Conservation (phyloP, 2,113 vertebrate genomes). For the Ancistrus triradiatus region DNA sequence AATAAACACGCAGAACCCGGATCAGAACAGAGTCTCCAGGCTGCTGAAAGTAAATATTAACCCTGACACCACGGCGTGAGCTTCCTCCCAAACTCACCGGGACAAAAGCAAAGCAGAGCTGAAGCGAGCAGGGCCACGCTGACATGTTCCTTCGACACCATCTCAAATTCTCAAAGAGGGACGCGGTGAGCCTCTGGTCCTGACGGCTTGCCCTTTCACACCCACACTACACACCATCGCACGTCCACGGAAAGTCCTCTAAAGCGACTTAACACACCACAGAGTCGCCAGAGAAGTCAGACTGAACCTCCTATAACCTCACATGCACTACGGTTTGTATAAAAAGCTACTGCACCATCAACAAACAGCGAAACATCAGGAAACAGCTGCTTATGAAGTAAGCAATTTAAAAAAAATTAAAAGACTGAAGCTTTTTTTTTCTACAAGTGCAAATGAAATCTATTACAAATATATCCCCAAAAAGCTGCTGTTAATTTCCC, state of each 20-base stretch:
- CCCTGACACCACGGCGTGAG: conserved; percentile 76
- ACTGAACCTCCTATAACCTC: conserved; percentile 22
- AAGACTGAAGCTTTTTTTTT: too few relatives aligned
- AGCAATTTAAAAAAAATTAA: too few relatives aligned
- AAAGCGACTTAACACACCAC: conserved; percentile 28
- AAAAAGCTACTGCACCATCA: not conserved
- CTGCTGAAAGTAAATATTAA: conserved; percentile 77
- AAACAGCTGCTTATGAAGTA: too few relatives aligned
- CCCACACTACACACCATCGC: conserved; percentile 49
- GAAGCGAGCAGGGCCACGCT: conserved; percentile 47
- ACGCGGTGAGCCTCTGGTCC: conserved; percentile 37
- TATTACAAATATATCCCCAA: too few relatives aligned
- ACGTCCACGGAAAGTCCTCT: conserved; percentile 24
- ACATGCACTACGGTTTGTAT: too few relatives aligned
- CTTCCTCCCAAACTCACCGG: conserved; percentile 62
- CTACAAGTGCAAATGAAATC: too few relatives aligned
- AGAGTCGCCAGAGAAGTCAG: not conserved
- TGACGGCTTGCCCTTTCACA: conserved; percentile 26
- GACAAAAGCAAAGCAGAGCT: conserved; percentile 46
- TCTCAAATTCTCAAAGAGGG: conserved; percentile 49
- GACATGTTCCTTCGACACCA: conserved; percentile 69
- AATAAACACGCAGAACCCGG: conserved; percentile 28
- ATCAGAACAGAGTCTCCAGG: conserved; percentile 43
- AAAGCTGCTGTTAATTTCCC: too few relatives aligned
- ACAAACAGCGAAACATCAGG: too few relatives aligned